Base-by-base conservation (phyloP, 2,113 vertebrate genomes). In the Turnix velox region DNA sequence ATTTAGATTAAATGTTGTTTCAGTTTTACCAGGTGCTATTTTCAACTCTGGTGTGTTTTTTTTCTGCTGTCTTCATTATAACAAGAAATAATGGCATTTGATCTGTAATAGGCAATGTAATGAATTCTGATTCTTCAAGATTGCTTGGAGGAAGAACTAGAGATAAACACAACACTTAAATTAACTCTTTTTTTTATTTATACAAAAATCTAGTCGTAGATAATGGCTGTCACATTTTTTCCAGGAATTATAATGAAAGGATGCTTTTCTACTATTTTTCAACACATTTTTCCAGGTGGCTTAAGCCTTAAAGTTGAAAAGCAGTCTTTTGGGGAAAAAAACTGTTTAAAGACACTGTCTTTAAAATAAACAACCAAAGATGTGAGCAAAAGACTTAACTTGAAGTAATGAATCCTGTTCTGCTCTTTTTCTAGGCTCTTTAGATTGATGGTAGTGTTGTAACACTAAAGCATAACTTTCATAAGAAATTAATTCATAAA, bases 151-250 rank as follows among this genome's bases (percentile, higher is more conserved):
- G 33, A n/a, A 19, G 62, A 78, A 73, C 40, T 22, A 45, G 33
- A 68, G 31, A 59, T 74, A 59, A 94, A 54, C 19, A 35, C 0
- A 8, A 20, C 88, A 65, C 58, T 94, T 89, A 92, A 87, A 87
- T 82, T 39, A 87, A 59, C 61, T 59, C 39, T 62, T 79, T 57
- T 33, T 73, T 91, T 87, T 57, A 33, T 73, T 91, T 87, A 87
- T 91, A 79, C 1, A 9, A 11, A 90, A 90, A 33, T 88, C 59
- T 78, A 31, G 1, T 88, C 61, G 69, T 22, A 62, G 49, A 30
- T 88, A 84, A 80, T 71, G 54, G 45, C 52, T 77, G 33, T 82
- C 75, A 66, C 18, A 52, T 83, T 94, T 95, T 84, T 93, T 80
- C 86, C 59, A 90, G 67, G 51, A 92, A 89, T 89, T 71, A 59